phyloP scores from a whole-genome alignment of 2,888 invertebrate species.

The Stenodera caucasica region DNA sequence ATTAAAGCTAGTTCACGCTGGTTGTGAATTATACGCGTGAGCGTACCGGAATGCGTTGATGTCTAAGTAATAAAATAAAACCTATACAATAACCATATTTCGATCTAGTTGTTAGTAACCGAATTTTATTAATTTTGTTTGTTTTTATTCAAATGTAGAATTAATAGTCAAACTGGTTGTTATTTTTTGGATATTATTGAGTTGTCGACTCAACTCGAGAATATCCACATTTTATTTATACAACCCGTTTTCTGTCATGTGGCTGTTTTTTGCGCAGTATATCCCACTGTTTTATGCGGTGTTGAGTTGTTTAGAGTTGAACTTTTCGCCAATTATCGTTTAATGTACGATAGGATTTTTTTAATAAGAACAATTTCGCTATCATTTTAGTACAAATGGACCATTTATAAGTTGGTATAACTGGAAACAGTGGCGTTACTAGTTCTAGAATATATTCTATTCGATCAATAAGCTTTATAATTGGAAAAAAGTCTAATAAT shows the following conservation, averaged over 20 bases:
- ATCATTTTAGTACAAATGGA: too few species aligned
- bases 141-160: too few species aligned
- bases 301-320: conserved; percentile 7
- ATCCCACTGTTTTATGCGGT: conserved; percentile 11
- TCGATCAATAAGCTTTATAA: too few species aligned
- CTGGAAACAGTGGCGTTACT: too few species aligned
- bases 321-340: conserved; percentile 4
- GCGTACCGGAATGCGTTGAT: conserved; percentile 32
- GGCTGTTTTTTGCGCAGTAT: conserved; percentile 9
- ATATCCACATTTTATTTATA: conserved; percentile 2
- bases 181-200: conserved; percentile 5
- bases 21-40: conserved; percentile 33
- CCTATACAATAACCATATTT: neutral
- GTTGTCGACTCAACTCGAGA: conserved; percentile 2
- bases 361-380: too few species aligned
- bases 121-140: too few species aligned
- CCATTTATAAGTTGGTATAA: too few species aligned
- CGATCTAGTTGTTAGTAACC: too few species aligned
- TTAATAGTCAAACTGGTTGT: neutral
- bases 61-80: conserved; percentile 33
- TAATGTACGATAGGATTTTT: neutral
- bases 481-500: too few species aligned
- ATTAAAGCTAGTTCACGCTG: conserved; percentile 35
- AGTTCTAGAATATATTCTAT: too few species aligned
- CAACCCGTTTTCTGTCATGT: conserved; percentile 13